A percentile compares a stretch with the other conserved stretches of the same genome.
Conservation (phyloP, 2,797 vertebrate species). For the Hephaestus fuliginosus region DNA sequence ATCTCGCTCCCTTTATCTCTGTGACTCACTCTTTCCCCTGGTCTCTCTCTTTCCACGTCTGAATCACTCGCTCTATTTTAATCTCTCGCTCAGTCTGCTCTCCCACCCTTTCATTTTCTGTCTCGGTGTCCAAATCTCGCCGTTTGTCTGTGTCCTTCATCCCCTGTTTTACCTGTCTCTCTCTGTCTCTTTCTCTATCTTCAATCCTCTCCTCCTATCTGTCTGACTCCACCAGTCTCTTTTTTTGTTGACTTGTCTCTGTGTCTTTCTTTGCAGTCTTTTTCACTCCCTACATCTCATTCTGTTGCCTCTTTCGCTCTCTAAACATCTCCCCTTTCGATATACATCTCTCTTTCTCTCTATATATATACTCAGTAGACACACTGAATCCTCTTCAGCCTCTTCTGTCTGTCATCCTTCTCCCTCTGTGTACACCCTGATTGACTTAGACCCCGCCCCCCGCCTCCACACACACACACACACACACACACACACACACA, state of each 20-base stretch:
- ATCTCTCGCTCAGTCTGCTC: slow-evolving; percentile 60
- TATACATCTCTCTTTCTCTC: neutral
- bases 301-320: slow-evolving; percentile 13
- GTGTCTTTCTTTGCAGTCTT: neutral
- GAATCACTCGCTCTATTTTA: slow-evolving; percentile 74
- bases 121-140: slow-evolving; percentile 43
- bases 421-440: slow-evolving; percentile 51
- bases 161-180: neutral
- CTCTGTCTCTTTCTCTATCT: slow-evolving; percentile 1
- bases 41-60: slow-evolving; percentile 65
- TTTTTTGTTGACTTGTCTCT: too few species aligned
- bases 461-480: neutral
- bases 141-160: slow-evolving; percentile 32
- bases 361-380: slow-evolving; percentile 19
- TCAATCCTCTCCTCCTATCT: slow-evolving; percentile 1
- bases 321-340: slow-evolving; percentile 20
- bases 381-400: slow-evolving; percentile 49
- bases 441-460: slow-evolving; percentile 36
- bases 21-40: slow-evolving; percentile 74
- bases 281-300: neutral
- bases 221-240: slow-evolving; percentile 10
- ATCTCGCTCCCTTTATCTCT: slow-evolving; percentile 54
- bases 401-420: slow-evolving; percentile 60
- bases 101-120: slow-evolving; percentile 52
- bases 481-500: slow-evolving; percentile 27